A percentile compares a stretch with the other conserved stretches of the same genome.
Evolutionary conservation across 1,140 invertebrate species (phyloP).

Genomic region (Hyposmocoma kahamanoa): DNA sequence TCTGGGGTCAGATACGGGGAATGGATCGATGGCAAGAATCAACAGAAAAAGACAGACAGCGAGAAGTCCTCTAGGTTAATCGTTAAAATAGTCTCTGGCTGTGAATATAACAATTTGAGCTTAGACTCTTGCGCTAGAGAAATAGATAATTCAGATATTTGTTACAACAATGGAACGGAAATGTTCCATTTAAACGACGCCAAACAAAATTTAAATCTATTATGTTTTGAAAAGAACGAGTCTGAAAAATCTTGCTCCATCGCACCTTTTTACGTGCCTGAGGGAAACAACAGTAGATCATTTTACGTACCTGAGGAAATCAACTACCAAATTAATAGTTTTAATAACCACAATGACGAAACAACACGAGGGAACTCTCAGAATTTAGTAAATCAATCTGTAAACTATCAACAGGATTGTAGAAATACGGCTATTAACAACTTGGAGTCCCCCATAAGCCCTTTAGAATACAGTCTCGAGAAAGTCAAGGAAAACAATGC

Average conservation of each 20-base stretch:
- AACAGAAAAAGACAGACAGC: conserved; percentile 34
- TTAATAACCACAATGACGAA: background rate
- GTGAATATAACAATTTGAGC: conserved; percentile 38
- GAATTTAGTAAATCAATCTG: background rate
- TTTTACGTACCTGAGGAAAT: background rate
- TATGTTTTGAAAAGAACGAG: background rate
- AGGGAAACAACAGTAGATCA: background rate
- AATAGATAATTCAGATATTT: conserved; percentile 16
- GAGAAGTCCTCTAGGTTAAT: conserved; percentile 45
- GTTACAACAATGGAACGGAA: background rate
- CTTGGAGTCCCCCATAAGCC: conserved; percentile 24
- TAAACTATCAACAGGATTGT: background rate
- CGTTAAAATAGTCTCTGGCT: conserved; percentile 43
- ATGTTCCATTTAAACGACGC: background rate
- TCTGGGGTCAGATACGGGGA: conserved; percentile 34
- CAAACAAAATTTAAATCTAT: background rate
- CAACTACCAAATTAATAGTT: background rate
- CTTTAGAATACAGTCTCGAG: conserved; percentile 59
- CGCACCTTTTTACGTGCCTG: background rate
- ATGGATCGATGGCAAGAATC: conserved; percentile 42
- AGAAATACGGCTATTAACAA: background rate
- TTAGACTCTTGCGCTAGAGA: conserved; percentile 47
- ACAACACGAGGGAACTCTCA: background rate
- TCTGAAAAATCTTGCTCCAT: background rate
- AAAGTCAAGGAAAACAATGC: conserved; percentile 67